A percentile compares a stretch with the other conserved stretches of the same genome.
phyloP scores from a whole-genome alignment of 2,797 vertebrate species.

The Sebastes kiyomatsui region DNA sequence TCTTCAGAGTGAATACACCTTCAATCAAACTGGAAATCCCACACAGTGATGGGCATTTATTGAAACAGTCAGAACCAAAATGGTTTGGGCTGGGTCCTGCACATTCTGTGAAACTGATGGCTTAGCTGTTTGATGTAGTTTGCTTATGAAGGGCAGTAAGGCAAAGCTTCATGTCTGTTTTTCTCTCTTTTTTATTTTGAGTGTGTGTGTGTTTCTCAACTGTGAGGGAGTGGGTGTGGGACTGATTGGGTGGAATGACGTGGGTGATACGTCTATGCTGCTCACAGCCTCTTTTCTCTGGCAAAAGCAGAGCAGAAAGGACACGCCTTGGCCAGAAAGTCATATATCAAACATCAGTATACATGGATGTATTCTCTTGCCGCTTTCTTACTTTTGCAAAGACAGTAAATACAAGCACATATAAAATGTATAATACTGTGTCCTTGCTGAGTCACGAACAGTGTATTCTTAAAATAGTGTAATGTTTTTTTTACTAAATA shows the following conservation, averaged over 20 bases:
- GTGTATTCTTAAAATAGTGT: not conserved
- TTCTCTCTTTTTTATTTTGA: slow-evolving; percentile 9
- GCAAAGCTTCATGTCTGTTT: slow-evolving; percentile 30
- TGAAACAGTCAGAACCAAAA: slow-evolving; percentile 5
- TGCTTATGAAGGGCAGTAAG: slow-evolving; percentile 26
- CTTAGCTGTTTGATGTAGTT: slow-evolving; percentile 15
- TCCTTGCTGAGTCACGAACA: not conserved
- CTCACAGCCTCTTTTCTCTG: slow-evolving; percentile 12
- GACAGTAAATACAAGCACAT: not conserved
- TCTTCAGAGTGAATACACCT: not conserved
- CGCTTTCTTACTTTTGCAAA: not conserved
- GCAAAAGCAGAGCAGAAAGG: slow-evolving; percentile 36
- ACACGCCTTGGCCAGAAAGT: slow-evolving; percentile 28
- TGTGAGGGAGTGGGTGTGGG: slow-evolving; percentile 25
- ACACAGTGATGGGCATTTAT: not conserved
- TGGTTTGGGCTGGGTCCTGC: not conserved
- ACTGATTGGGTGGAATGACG: slow-evolving; percentile 29
- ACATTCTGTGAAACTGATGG: not conserved
- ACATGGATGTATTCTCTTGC: not conserved
- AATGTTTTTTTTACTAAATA: not conserved
- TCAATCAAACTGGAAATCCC: slow-evolving; percentile 15
- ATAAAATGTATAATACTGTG: not conserved
- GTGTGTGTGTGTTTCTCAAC: slow-evolving; percentile 2
- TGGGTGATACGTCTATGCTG: not conserved
- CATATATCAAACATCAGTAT: slow-evolving; percentile 12